phyloP scores from a whole-genome alignment of 2,888 invertebrate genomes.

The Zaprionus lineosus region DNA sequence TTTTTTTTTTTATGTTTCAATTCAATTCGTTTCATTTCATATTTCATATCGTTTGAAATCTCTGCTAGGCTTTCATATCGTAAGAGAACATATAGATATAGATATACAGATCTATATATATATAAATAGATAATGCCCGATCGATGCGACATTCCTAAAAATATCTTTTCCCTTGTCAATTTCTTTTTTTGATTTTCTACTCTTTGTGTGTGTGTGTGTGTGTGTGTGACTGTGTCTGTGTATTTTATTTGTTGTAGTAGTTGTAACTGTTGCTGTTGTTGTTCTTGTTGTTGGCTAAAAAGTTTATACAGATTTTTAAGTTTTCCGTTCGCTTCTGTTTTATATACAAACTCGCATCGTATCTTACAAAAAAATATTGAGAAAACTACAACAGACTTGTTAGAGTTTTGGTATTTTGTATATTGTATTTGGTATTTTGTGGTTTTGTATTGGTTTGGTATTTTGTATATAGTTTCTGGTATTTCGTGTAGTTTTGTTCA shows the following conservation, averaged over 20 bases:
- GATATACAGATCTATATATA: not conserved
- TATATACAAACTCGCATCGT: conserved; percentile 32
- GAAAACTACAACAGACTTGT: conserved; percentile 15
- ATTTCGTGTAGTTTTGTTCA: conserved; percentile 18
- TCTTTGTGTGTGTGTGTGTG: conserved; percentile 23
- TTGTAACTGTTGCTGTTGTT: too few species aligned
- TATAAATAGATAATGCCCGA: not conserved
- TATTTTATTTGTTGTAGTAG: conserved; percentile 35
- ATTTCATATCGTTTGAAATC: not conserved
- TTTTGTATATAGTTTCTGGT: conserved; percentile 4
- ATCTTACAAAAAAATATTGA: conserved; percentile 23
- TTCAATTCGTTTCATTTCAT: too few species aligned
- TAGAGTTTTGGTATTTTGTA: not conserved
- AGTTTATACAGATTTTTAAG: not conserved
- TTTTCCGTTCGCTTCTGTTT: conserved; percentile 16
- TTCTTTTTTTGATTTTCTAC: conserved; percentile 27
- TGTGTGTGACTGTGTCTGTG: conserved; percentile 19
- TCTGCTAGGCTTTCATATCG: too few species aligned
- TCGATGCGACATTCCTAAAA: too few species aligned
- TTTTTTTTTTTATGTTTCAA: conserved; percentile 9
- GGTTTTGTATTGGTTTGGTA: conserved; percentile 1
- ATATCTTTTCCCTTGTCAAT: conserved; percentile 5
- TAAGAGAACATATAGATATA: not conserved
- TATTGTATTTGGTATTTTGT: conserved; percentile 12
- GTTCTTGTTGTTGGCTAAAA: too few species aligned